Base-by-base conservation (phyloP, 1,140 invertebrate genomes). In the Drosophila sturtevanti region DNA sequence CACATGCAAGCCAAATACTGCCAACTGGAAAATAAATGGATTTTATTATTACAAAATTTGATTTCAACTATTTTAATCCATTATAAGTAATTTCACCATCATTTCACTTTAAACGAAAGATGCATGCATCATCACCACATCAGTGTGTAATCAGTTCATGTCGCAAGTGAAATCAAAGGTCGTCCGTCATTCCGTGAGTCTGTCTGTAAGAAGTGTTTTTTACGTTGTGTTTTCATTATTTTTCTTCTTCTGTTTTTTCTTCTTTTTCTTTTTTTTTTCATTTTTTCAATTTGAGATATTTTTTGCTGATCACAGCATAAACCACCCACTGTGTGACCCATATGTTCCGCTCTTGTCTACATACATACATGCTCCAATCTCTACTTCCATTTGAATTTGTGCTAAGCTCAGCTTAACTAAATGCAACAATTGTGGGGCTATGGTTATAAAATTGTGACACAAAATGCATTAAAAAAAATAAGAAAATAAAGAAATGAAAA, bases 141-240 rank as follows among this genome's bases (percentile, higher is more conserved):
- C 58, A 27, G 7, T n/a, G 37, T 10, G 37, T 16, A 44, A 48
- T 48, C 37, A 21, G 31, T 24, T 38, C 35, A 48, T 71, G 68
- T 71, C 35, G 63, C 68, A 67, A 71, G 16, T 16, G 10, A 54
- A 52, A 63, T 41, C 12, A 69, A 63, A 69, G 60, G 61, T 64
- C 55, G 54, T 61, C 54, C 35, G 58, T 41, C 18, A n/a, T n/a
- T n/a, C n/a, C 31, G 27, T 24, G 24, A 1, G 24, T 31, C 5
- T 7, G 27, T 31, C 27, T 7, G 27, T 31, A 4, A 31, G 27
- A 6, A 6, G 3, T 31, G 27, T 31, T 54, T 48, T 63, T 52
- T 14, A 55, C 18, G n/a, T 22, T 24, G 14, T 55, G 22, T 44
- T 48, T 27, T 18, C n/a, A n/a, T n/a, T n/a, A n/a, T n/a, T n/a